Percentiles rank a stretch among this genome's conserved stretches.
These are phyloP conservation scores for Sympetrum striolatum DNA, from an alignment of 2,888 invertebrate genomes.

Conservation along the genomic window DNA sequence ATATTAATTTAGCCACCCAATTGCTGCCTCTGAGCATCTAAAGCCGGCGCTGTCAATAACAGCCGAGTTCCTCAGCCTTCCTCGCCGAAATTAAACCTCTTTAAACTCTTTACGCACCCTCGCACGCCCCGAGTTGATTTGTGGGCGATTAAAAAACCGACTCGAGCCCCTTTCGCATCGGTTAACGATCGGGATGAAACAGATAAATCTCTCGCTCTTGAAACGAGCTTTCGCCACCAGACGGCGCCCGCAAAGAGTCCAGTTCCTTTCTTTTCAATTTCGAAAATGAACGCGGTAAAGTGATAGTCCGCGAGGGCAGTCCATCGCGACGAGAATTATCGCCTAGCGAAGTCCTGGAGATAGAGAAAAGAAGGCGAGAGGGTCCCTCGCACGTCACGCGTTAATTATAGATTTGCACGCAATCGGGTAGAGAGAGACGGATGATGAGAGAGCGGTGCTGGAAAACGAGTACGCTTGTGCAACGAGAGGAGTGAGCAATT, in stretches of 20 bases:
- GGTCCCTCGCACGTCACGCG: not conserved
- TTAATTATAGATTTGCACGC: conserved; percentile 33
- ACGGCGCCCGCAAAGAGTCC: not conserved
- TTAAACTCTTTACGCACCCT: too few species aligned
- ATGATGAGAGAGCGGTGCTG: not conserved
- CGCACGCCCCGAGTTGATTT: too few species aligned
- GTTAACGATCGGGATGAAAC: not conserved
- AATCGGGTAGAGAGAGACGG: not conserved
- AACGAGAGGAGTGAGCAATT: not conserved
- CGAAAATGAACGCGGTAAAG: not conserved
- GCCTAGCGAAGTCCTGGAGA: not conserved
- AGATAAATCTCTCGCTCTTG: not conserved
- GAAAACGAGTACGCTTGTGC: not conserved
- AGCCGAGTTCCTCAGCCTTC: too few species aligned
- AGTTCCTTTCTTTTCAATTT: not conserved
- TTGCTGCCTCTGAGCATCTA: too few species aligned
- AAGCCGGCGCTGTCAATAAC: too few species aligned
- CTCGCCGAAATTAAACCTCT: too few species aligned
- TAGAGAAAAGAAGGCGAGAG: not conserved
- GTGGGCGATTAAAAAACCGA: too few species aligned
- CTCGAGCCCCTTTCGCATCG: too few species aligned
- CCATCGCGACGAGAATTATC: not conserved
- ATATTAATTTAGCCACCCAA: too few species aligned
- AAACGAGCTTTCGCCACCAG: not conserved
- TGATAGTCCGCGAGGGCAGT: not conserved